Conservation (phyloP, 2,113 vertebrate species). For the Eulacestoma nigropectus region DNA sequence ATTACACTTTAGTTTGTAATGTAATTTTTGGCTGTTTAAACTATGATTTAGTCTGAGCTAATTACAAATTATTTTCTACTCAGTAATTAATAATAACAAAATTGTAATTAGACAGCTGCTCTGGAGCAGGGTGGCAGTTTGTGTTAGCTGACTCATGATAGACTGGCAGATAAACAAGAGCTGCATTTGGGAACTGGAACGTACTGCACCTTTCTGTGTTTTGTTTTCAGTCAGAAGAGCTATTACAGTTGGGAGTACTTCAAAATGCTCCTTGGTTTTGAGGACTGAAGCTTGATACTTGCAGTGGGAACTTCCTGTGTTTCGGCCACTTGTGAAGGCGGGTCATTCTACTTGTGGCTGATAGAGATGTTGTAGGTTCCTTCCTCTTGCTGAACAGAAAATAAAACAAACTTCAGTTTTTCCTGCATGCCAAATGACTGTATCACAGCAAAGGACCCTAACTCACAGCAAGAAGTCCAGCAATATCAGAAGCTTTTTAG, state of each 20-base stretch:
- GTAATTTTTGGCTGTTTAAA: slow-evolving; percentile 91
- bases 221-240: background rate
- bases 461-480: background rate
- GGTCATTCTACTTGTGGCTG: background rate
- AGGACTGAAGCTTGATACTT: background rate
- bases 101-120: slow-evolving; percentile 95
- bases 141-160: slow-evolving; percentile 80
- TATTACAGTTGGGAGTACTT: background rate
- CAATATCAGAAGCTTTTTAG: background rate
- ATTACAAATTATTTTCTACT: slow-evolving; percentile 96
- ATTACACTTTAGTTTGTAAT: slow-evolving; percentile 90
- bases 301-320: background rate
- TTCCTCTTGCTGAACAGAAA: background rate
- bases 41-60: slow-evolving; percentile 95
- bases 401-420: background rate
- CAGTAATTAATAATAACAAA: slow-evolving; percentile 97
- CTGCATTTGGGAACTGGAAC: background rate
- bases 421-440: background rate
- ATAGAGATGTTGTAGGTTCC: background rate
- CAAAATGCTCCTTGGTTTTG: background rate
- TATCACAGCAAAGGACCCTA: background rate
- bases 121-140: slow-evolving; percentile 80
- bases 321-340: background rate
- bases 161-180: slow-evolving; percentile 75
- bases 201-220: background rate